Base-by-base conservation (phyloP, 2,113 vertebrate species). In the Lethenteron reissneri region DNA sequence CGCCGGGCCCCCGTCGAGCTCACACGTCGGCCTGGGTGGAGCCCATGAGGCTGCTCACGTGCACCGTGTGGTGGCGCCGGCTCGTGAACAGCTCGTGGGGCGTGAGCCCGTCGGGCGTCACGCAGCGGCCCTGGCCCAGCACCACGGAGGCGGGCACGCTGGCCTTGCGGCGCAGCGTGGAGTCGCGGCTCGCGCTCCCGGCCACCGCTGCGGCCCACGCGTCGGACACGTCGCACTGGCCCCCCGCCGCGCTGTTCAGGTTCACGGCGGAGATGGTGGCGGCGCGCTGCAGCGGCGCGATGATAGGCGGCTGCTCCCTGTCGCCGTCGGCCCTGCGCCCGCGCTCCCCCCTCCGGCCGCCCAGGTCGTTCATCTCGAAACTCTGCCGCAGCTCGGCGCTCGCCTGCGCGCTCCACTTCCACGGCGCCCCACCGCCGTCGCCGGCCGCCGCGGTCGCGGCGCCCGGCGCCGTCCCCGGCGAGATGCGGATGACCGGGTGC, bases 381-480 rank as follows among this genome's bases (percentile, higher is more conserved):
- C 75, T 19, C 0, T 85, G 82, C 1, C 78, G 78, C 0, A 74
- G 75, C 9, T 83, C 80, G 0, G 56, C 8, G 21, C 77, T 75
- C 6, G 82, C 83, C 25, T 80, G 79, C 21, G 82, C 82, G 0
- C 78, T 77, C 17, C 81, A 85, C 85, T 84, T 85, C 58, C 85
- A 83, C 90, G 89, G 92, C 71, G 89, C 86, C 78, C 87, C 87
- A 60, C 95, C 81, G 25, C 86, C 41, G 41, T 41, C 41, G 41
- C 41, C 41, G 87, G 2, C 89, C 84, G 0, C 90, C 81, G 0
- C 89, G 90, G 75, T 90, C 88, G 58, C 89, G 88, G 0, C 85
- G 83, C 0, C 86, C 89, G 0, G 91, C 90, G 1, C 89, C 90
- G 0, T 92, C 89, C 1, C 92, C 87, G 1, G 92, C 90, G 72